Evolutionary conservation across 1,140 invertebrate species (phyloP).

Genomic region (Drosophila equinoxialis): DNA sequence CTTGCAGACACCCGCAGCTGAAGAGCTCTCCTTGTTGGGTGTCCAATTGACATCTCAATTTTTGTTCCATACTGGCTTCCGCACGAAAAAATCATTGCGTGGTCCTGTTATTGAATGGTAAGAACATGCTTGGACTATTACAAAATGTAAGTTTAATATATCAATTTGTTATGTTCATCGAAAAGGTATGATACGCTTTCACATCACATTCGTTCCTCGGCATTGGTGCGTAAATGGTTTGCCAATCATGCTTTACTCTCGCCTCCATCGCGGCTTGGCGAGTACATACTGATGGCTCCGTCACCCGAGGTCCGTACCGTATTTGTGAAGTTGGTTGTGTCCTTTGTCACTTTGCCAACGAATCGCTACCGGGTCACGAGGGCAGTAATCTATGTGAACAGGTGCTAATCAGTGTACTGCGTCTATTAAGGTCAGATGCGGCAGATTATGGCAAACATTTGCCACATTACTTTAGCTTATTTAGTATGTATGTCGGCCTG

Average conservation of each 20-base stretch:
- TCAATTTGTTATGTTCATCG: background rate
- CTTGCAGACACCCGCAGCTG: constrained; percentile 87
- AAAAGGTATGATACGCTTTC: constrained; percentile 91
- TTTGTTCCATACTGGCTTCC: constrained; percentile 96
- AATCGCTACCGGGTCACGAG: constrained; percentile 84
- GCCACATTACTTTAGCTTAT: constrained; percentile 97
- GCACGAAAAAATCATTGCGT: constrained; percentile 96
- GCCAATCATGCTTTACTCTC: constrained; percentile 91
- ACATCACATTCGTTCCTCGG: constrained; percentile 92
- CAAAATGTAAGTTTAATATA: too few relatives aligned
- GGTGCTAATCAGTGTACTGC: constrained; percentile 89
- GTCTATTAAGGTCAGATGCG: constrained; percentile 92
- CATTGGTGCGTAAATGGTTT: constrained; percentile 94
- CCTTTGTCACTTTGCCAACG: constrained; percentile 94
- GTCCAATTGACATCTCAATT: constrained; percentile 96
- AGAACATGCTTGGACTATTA: background rate
- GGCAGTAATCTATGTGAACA: constrained; percentile 87
- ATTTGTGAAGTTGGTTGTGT: constrained; percentile 95
- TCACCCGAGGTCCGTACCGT: constrained; percentile 94
- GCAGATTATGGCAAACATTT: constrained; percentile 95
- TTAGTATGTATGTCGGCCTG: constrained; percentile 94
- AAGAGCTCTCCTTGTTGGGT: constrained; percentile 95
- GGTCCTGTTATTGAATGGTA: constrained; percentile 95
- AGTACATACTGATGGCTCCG: constrained; percentile 96
- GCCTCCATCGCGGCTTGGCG: constrained; percentile 88